These are phyloP conservation scores for Helicoverpa armigera DNA, from an alignment of 1,140 invertebrate genomes.

Conservation along the genomic window DNA sequence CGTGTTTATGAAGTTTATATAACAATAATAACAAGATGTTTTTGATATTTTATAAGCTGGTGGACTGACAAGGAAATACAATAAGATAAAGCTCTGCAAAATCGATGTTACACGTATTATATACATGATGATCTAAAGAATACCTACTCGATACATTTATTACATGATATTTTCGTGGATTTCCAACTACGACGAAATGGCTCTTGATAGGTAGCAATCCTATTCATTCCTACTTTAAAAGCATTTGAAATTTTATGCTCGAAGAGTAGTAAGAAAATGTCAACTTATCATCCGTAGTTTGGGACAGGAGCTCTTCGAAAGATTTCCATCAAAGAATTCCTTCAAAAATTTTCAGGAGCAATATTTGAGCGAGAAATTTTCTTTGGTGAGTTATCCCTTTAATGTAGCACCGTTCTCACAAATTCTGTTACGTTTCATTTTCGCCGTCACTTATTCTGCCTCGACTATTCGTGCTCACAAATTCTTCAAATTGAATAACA, in stretches of 20 bases:
- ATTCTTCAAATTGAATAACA: slow-evolving; percentile 56
- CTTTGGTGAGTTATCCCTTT: slow-evolving; percentile 56
- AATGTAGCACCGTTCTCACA: slow-evolving; percentile 53
- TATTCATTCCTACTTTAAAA: slow-evolving; percentile 9
- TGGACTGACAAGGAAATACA: no score
- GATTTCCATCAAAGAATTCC: slow-evolving; percentile 62
- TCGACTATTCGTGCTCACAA: slow-evolving; percentile 44
- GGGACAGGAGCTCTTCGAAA: slow-evolving; percentile 47
- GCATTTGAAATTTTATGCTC: slow-evolving; percentile 14
- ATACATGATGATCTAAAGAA: background rate
- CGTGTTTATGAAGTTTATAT: slow-evolving; percentile 41
- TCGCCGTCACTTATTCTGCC: slow-evolving; percentile 53
- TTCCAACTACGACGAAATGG: no score
- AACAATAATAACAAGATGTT: slow-evolving; percentile 27
- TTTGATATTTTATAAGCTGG: background rate
- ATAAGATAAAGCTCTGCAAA: background rate
- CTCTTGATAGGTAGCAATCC: background rate
- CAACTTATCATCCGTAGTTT: slow-evolving; percentile 27
- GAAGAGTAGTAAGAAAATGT: slow-evolving; percentile 32
- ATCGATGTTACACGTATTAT: background rate
- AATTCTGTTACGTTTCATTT: slow-evolving; percentile 56
- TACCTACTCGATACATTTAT: no score
- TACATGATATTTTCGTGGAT: no score
- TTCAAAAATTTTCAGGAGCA: slow-evolving; percentile 58
- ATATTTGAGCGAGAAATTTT: slow-evolving; percentile 60